Evolutionary conservation across 2,113 vertebrate species (phyloP).

Genomic region (Gavialis gangeticus): DNA sequence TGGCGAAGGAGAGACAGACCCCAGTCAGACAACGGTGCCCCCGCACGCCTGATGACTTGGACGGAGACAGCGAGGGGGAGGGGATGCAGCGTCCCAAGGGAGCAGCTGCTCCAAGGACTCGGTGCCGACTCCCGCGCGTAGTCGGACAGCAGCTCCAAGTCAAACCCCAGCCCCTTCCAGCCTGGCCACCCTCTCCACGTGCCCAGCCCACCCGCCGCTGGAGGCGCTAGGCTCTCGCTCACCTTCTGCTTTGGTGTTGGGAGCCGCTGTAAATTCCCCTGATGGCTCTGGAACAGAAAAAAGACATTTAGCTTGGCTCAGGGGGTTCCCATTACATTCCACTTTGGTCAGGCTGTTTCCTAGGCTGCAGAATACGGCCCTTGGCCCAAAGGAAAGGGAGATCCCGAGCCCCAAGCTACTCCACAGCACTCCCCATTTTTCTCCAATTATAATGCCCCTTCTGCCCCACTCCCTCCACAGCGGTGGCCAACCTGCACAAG

Average conservation of each 20-base stretch:
- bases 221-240: background rate
- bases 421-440: background rate
- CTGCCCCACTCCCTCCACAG: background rate
- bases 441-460: background rate
- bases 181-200: background rate
- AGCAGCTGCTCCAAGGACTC: background rate
- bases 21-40: background rate
- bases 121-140: background rate
- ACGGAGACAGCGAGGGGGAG: background rate
- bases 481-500: no score
- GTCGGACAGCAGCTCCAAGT: background rate
- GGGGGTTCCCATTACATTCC: background rate
- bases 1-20: conserved; percentile 49
- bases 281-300: background rate
- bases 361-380: background rate
- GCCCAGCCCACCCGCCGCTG: background rate
- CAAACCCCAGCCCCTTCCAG: background rate
- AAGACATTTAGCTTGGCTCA: background rate
- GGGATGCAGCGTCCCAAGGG: background rate
- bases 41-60: background rate
- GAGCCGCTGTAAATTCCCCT: background rate
- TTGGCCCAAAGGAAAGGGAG: no score
- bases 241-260: conserved; percentile 75
- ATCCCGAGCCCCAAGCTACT: background rate
- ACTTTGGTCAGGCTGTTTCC: background rate